Percentiles rank a stretch among this genome's conserved stretches.
These are phyloP conservation scores for Alosa alosa DNA, from an alignment of 2,113 vertebrate species.

Conservation along the genomic window DNA sequence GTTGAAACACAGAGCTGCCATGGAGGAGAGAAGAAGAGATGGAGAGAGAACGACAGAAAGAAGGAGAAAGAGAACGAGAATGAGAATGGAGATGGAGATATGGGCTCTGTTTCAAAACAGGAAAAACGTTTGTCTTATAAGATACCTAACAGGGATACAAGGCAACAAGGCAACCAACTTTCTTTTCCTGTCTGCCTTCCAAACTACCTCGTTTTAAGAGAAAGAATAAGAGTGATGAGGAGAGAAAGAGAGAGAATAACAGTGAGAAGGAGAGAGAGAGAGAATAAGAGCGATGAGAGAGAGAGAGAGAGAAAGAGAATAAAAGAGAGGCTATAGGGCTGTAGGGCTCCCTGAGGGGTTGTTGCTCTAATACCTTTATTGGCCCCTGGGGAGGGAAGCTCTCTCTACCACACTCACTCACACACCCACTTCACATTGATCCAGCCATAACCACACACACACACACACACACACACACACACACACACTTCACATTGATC, in stretches of 20 bases:
- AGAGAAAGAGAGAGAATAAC: slow-evolving; percentile 18
- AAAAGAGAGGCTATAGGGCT: background rate
- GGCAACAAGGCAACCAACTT: too few relatives aligned
- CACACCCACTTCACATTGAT: background rate
- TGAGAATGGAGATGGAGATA: background rate
- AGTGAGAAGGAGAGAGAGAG: slow-evolving; percentile 4
- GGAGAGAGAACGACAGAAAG: background rate
- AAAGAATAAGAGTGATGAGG: background rate
- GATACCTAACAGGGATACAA: too few relatives aligned
- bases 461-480: background rate
- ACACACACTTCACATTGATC: background rate
- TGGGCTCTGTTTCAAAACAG: too few relatives aligned
- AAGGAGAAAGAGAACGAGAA: background rate
- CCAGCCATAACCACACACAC: too few relatives aligned
- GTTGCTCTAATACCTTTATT: background rate
- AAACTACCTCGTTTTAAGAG: too few relatives aligned
- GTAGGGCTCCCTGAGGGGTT: background rate
- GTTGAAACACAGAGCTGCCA: background rate
- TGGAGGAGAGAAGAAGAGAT: background rate
- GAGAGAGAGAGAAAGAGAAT: background rate
- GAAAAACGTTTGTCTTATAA: too few relatives aligned
- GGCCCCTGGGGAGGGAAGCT: background rate
- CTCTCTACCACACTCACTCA: background rate
- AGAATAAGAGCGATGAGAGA: slow-evolving; percentile 16
- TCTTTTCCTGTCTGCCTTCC: too few relatives aligned